Evolutionary conservation across 2,797 vertebrate genomes (phyloP), one percentile per base, ranked within the genome.

Genomic region (Thripadectes ignobilis): DNA sequence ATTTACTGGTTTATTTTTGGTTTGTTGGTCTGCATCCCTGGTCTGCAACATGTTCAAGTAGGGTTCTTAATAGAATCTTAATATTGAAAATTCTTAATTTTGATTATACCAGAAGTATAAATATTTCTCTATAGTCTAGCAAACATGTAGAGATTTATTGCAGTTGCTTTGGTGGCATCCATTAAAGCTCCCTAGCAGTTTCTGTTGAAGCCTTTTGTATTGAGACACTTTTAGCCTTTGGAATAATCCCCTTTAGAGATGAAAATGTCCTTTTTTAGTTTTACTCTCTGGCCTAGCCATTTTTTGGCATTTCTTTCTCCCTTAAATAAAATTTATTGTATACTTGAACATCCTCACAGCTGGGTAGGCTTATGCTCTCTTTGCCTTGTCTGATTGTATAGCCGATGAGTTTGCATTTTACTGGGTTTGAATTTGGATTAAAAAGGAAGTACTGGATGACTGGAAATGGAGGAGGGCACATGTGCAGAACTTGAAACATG

Each of bases 1-100:
- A 73, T 85, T 96, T 92, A 49, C 66, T 82, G 21, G 36, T 52
- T 92, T 90, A 39, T 54, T 95, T 90, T 86, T 82, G 19, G 17
- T 75, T 81, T 72, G 18, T 61, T 67, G 76, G 32, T 90, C 92
- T 93, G 74, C 32, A 51, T 91, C 41, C 9, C 2, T 10, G 2
- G 22, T 77, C 65, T 91, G 49, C 54, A 69, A 83, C 76, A 68
- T 5, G 3, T 83, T 83, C 38, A 39, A 76, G 24, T 34, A 39
- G 13, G 10, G 22, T 58, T 82, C 38, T 91, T 83, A 43, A 23
- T 9, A 52, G 52, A 69, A 43, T 6, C 20, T 67, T 39, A 58
- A 32, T 46, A 14, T 12, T 77, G 24, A 29, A 66, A 88, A 23
- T 66, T 67, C 36, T 79, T 55, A 71, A 39, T 87, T 30, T 45